Conservation (phyloP, 37 sponge, comb jelly and placozoan species). For the Agelas oroides region DNA sequence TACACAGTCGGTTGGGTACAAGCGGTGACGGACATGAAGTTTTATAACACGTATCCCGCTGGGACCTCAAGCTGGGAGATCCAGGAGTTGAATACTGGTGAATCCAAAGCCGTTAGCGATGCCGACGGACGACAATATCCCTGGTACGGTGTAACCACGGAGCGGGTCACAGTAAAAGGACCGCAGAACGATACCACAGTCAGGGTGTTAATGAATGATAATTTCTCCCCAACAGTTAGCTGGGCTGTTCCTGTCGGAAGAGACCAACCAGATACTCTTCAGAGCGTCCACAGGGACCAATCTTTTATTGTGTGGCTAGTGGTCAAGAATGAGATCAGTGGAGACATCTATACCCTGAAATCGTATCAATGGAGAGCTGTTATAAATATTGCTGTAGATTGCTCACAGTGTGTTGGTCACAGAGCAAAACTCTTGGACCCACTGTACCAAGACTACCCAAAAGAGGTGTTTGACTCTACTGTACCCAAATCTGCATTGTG, state of each 20-base stretch:
- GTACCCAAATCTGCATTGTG: constrained; percentile 70
- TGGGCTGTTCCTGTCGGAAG: constrained; percentile 91
- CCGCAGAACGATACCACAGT: constrained; percentile 39
- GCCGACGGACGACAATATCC: constrained; percentile 91
- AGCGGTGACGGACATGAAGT: constrained; percentile 88
- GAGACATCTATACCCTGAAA: constrained; percentile 37
- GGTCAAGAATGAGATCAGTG: constrained; percentile 75
- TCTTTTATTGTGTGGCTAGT: constrained; percentile 86
- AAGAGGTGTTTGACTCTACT: constrained; percentile 39
- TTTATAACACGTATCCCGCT: constrained; percentile 79
- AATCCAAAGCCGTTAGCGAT: constrained; percentile 78
- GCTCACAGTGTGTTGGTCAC: constrained; percentile 41
- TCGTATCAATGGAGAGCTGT: constrained; percentile 82
- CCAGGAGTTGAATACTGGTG: constrained; percentile 74
- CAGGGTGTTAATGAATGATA: constrained; percentile 83
- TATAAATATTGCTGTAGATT: constrained; percentile 88
- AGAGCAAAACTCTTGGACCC: constrained; percentile 79
- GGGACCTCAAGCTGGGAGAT: constrained; percentile 92
- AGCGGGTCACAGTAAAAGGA: constrained; percentile 73
- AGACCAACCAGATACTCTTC: constrained; percentile 86
- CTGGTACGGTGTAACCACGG: constrained; percentile 90
- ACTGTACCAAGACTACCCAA: constrained; percentile 68
- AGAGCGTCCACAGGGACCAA: constrained; percentile 79
- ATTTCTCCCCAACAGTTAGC: constrained; percentile 89
- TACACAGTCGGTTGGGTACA: constrained; percentile 91